Evolutionary conservation across 2,797 vertebrate genomes (phyloP).

Genomic region (Kryptopterus vitreolus): DNA sequence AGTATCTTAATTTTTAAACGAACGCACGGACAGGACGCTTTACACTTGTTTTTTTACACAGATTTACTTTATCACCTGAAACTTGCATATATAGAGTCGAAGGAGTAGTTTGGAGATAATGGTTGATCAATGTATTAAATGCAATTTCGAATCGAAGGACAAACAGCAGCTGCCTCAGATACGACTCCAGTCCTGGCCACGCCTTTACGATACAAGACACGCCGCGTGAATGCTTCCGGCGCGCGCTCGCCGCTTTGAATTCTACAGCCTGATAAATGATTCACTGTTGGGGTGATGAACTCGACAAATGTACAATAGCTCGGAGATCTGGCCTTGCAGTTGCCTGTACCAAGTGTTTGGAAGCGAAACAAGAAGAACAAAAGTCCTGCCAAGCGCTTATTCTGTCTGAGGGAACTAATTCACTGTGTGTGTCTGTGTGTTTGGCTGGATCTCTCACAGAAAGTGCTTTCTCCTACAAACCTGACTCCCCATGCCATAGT

Average conservation of each 20-base stretch:
- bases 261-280: slow-evolving; percentile 18
- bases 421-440: slow-evolving; percentile 9
- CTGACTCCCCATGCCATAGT: slow-evolving; percentile 45
- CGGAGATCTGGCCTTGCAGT: slow-evolving; percentile 3
- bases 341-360: slow-evolving; percentile 19
- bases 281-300: slow-evolving; percentile 25
- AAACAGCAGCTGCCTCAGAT: neutral
- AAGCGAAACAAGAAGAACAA: slow-evolving; percentile 22
- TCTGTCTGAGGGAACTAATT: slow-evolving; percentile 37
- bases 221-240: neutral
- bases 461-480: slow-evolving; percentile 39
- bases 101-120: neutral
- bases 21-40: neutral
- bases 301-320: slow-evolving; percentile 6
- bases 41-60: neutral
- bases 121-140: neutral
- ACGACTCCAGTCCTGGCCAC: neutral
- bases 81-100: neutral
- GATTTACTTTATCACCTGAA: neutral
- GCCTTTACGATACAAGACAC: neutral
- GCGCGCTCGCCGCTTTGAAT: neutral
- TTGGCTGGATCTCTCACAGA: slow-evolving; percentile 11
- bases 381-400: slow-evolving; percentile 33
- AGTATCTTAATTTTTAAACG: neutral
- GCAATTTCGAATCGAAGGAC: neutral